Conservation (phyloP, 2,797 vertebrate genomes). For the Sylvia borin region DNA sequence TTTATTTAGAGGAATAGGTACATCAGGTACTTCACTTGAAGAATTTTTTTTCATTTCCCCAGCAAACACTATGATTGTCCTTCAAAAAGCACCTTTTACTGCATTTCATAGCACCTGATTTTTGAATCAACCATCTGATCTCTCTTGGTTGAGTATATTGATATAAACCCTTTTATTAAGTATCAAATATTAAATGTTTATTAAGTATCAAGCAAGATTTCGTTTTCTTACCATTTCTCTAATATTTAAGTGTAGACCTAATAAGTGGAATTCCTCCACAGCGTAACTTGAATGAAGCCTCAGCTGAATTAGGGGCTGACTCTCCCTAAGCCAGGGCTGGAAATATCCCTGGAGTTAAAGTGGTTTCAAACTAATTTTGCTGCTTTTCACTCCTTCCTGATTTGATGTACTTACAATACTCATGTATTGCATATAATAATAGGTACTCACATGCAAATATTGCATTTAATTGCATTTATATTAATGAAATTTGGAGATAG, state of each 20-base stretch:
- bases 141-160: not conserved
- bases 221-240: not conserved
- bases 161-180: not conserved
- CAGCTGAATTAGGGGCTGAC: not conserved
- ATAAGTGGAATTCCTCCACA: not conserved
- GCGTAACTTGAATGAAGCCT: not conserved
- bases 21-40: constrained; percentile 9
- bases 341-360: not conserved
- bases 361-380: not conserved
- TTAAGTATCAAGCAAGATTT: not conserved
- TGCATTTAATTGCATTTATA: not conserved
- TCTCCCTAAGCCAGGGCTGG: not conserved
- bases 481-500: not conserved
- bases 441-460: not conserved
- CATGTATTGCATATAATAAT: not conserved
- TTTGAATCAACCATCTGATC: not conserved
- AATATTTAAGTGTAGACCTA: not conserved
- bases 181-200: not conserved
- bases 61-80: not conserved
- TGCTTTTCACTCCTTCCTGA: not conserved
- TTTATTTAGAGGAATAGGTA: constrained; percentile 47
- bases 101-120: not conserved
- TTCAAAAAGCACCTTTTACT: constrained; percentile 38
- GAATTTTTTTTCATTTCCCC: not conserved
- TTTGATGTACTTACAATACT: not conserved